Base-by-base conservation (phyloP, 2,113 vertebrate species). In the Pseudonaja textilis region DNA sequence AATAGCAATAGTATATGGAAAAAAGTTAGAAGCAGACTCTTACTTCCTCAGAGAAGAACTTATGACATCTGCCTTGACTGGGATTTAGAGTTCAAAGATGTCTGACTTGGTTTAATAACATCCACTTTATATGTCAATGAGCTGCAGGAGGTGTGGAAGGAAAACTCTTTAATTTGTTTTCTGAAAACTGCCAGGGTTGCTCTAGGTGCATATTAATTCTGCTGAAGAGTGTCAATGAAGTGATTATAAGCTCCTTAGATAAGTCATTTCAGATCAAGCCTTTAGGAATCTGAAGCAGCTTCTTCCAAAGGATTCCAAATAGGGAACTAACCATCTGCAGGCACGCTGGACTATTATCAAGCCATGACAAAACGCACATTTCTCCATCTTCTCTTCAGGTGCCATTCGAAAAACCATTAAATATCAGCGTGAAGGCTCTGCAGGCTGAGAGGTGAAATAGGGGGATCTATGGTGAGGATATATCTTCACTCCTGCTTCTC, bases 211-310 rank as follows among this genome's bases (percentile, higher is more conserved):
- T 96, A 96, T 94, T 96, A 96, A 96, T 96, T 91, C 93, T 93
- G 91, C 93, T 96, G 94, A 96, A 94, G 93, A 92, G 91, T 96
- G 95, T 94, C 97, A 96, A 96, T 94, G 94, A 95, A 94, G 95
- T 96, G 96, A 97, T 96, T 97, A 97, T 97, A 94, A 95, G 91
- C 94, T 96, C 96, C 95, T 96, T 94, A 92, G 95, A 96, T 96
- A 95, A 87, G 91, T 96, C 94, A 95, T 96, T 96, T 95, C 87
- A 90, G 92, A 95, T 94, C 87, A 95, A 93, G 89, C 69, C 94
- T 93, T 93, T 74, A 94, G 81, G 61, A 94, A 90, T 89, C 93
- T 89, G 89, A 91, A 89, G 94, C 96, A 85, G 26, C 95, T 94
- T 88, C 90, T 95, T 96, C 96, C 87, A 52, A 88, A 74, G 85